Evolutionary conservation across 2,113 vertebrate species (phyloP), one percentile per base, ranked within the genome.

Genomic region (Paramisgurnus dabryanus): DNA sequence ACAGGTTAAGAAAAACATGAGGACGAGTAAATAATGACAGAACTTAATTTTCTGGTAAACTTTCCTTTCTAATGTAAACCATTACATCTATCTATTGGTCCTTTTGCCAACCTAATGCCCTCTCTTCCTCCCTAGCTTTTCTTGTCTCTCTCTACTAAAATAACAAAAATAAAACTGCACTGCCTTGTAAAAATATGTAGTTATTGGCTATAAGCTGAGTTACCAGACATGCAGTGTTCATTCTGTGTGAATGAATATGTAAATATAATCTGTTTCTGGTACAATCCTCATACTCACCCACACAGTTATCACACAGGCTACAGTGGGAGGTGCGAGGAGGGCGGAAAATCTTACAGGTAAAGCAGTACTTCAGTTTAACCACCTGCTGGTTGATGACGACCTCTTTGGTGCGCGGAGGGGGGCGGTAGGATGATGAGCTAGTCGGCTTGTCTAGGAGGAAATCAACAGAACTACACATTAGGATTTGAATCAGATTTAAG

Each of bases 291-390:
- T 18, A 43, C 92, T 91, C 81, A 98, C 97, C 96, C 55, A 98
- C 97, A 80, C 97, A 98, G 94, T 98, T 98, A 93, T 98, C 97
- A 13, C 97, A 98, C 85, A 98, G 93, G 55, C 95, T 95, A 93
- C 96, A 98, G 93, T 98, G 97, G 1, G 97, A 98, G 86, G 97
- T 97, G 83, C 96, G 93, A 0, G 97, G 97, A 0, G 97, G 97
- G 7, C 97, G 94, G 88, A 98, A 98, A 95, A 98, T 97, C 86
- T 95, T 97, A 92, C 97, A 98, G 82, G 96, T 98, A 91, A 98
- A 98, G 91, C 97, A 98, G 89, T 97, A 98, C 87, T 98, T 98
- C 61, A 98, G 91, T 75, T 97, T 98, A 80, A 98, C 96, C 90
- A 95, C 89, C 78, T 97, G 94, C 87, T 96, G 94, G 58, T 98